Percentiles rank a stretch among this genome's conserved stretches.
phyloP scores from a whole-genome alignment of 1,140 invertebrate genomes.

The Hyphantria cunea region DNA sequence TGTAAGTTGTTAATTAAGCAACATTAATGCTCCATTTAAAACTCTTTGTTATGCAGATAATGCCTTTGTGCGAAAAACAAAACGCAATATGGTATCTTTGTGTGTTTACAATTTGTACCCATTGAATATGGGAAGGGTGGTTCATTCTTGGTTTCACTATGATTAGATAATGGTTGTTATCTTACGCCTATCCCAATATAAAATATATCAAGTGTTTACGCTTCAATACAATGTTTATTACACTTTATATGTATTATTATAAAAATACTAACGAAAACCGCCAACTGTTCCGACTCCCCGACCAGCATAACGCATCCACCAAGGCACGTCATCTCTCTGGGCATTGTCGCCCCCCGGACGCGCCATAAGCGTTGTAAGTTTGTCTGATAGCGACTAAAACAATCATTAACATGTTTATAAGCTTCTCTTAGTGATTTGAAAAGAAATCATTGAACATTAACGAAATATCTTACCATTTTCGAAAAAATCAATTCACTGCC shows the following conservation, averaged over 20 bases:
- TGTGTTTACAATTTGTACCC: constrained; percentile 12
- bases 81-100: constrained; percentile 5
- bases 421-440: constrained; percentile 13
- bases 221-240: too few species aligned
- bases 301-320: constrained; percentile 94
- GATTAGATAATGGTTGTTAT: constrained; percentile 49
- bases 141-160: constrained; percentile 13
- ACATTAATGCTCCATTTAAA: constrained; percentile 4
- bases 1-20: background rate
- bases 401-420: constrained; percentile 46
- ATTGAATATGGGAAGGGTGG: constrained; percentile 19
- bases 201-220: background rate
- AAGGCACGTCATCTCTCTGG: constrained; percentile 91
- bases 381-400: constrained; percentile 89
- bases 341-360: constrained; percentile 88
- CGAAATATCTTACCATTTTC: constrained; percentile 72
- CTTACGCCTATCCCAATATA: background rate
- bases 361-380: constrained; percentile 88
- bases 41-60: background rate
- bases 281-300: constrained; percentile 92
- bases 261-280: constrained; percentile 82
- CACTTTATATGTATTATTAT: constrained; percentile 5
- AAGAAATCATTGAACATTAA: constrained; percentile 40
- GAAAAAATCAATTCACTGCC: constrained; percentile 77
- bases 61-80: constrained; percentile 8